Evolutionary conservation across 2,797 vertebrate genomes (phyloP).

Genomic region (Lacerta viridis): DNA sequence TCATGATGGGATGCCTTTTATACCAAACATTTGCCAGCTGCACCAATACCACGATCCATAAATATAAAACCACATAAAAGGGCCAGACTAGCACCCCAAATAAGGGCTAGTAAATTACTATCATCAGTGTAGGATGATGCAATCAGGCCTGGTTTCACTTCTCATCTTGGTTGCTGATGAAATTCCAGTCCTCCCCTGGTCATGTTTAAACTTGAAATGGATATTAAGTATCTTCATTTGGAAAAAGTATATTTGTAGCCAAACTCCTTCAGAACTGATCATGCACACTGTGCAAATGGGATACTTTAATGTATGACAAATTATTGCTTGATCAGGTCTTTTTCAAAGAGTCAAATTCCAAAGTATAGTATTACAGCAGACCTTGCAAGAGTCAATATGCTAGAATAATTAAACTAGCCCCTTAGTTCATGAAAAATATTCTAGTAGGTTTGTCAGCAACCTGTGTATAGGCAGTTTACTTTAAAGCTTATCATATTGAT

Average conservation of each 20-base stretch:
- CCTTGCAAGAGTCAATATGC: background rate
- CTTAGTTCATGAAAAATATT: constrained; percentile 49
- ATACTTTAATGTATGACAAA: constrained; percentile 26
- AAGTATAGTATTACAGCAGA: constrained; percentile 25
- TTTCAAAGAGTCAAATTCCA: constrained; percentile 29
- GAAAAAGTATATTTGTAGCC: constrained; percentile 34
- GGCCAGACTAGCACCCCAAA: too few species aligned
- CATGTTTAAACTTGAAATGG: background rate
- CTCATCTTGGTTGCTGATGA: background rate
- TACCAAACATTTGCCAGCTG: too few species aligned
- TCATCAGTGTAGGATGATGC: background rate
- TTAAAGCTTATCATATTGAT: constrained; percentile 75
- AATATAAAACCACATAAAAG: too few species aligned
- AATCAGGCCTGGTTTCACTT: background rate
- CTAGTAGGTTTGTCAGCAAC: constrained; percentile 53
- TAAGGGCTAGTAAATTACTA: background rate
- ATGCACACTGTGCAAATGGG: background rate
- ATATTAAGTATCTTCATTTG: constrained; percentile 26
- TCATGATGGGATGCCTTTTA: too few species aligned
- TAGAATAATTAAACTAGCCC: constrained; percentile 58
- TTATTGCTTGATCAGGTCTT: constrained; percentile 15
- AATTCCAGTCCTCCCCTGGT: background rate
- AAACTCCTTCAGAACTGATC: constrained; percentile 10
- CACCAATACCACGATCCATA: too few species aligned
- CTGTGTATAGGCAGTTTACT: constrained; percentile 63